A percentile compares a stretch with the other conserved stretches of the same genome.
Evolutionary conservation across 2,113 vertebrate genomes (phyloP).

Genomic region (Pontoporia blainvillei): DNA sequence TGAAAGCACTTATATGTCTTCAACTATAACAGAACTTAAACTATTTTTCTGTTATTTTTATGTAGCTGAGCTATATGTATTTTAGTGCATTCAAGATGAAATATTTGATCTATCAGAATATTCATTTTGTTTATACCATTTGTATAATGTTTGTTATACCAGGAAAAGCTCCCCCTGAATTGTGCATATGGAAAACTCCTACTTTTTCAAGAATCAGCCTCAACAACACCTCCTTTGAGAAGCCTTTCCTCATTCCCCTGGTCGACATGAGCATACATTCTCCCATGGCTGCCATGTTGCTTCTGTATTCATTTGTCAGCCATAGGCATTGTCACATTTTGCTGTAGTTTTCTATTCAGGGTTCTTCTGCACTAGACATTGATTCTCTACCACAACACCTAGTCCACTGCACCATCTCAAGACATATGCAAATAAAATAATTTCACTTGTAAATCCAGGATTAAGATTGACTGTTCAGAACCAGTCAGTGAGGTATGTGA

Average conservation of each 20-base stretch:
- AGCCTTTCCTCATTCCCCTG: not conserved
- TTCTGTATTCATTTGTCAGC: not conserved
- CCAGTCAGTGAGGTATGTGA: not conserved
- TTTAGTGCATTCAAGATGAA: not conserved
- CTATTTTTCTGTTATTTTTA: not conserved
- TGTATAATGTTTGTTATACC: not conserved
- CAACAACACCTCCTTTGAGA: not conserved
- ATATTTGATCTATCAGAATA: not conserved
- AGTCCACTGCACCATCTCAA: not conserved
- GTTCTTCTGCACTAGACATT: not conserved
- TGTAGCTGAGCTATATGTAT: not conserved
- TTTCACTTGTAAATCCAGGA: not conserved
- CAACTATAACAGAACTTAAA: not conserved
- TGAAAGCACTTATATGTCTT: not conserved
- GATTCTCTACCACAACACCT: not conserved
- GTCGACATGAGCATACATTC: no score
- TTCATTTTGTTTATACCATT: not conserved
- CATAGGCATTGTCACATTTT: not conserved
- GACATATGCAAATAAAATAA: not conserved
- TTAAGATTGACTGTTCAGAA: not conserved
- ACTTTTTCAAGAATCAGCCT: not conserved
- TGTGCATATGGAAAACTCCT: not conserved
- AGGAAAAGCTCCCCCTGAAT: not conserved
- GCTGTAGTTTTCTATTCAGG: not conserved
- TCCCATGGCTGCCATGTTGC: rapidly evolving